A percentile compares a stretch with the other conserved stretches of the same genome.
These are phyloP conservation scores for Forbesichthys agassizii DNA, from an alignment of 2,113 vertebrate species.

Conservation along the genomic window DNA sequence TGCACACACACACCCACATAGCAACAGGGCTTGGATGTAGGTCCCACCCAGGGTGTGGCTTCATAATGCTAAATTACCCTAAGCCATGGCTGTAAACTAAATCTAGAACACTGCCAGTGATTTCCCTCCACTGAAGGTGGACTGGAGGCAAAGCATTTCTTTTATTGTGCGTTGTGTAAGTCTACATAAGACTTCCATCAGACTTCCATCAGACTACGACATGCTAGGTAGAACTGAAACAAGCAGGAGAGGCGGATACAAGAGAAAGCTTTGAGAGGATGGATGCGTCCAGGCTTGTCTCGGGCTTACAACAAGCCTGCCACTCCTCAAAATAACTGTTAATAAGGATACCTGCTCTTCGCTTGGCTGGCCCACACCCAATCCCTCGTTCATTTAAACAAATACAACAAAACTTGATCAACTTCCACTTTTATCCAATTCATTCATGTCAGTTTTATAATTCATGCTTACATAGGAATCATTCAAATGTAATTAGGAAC, in stretches of 20 bases:
- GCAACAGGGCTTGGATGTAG: constrained; percentile 20
- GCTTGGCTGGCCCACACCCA: constrained; percentile 10
- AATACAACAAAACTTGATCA: not conserved
- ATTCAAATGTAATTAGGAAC: too few species aligned
- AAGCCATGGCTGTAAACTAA: constrained; percentile 7
- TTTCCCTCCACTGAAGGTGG: constrained; percentile 10
- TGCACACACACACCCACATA: not conserved
- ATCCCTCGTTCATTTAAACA: constrained; percentile 4
- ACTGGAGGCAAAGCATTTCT: not conserved
- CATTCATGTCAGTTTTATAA: not conserved
- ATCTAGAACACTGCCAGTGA: not conserved
- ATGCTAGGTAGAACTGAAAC: not conserved
- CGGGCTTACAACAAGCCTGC: constrained; percentile 20
- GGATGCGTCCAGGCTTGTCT: constrained; percentile 70
- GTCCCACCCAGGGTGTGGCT: constrained; percentile 55
- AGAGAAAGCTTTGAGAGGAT: constrained; percentile 12
- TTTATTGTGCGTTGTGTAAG: too few species aligned
- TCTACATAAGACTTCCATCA: too few species aligned
- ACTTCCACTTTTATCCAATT: not conserved
- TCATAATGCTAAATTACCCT: constrained; percentile 50
- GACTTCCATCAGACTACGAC: too few species aligned
- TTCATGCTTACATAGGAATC: too few species aligned
- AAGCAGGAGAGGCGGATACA: not conserved
- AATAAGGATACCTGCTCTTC: constrained; percentile 35
- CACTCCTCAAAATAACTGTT: constrained; percentile 74